Evolutionary conservation across 2,888 invertebrate species (phyloP).

Genomic region (Trichogramma evanescens): DNA sequence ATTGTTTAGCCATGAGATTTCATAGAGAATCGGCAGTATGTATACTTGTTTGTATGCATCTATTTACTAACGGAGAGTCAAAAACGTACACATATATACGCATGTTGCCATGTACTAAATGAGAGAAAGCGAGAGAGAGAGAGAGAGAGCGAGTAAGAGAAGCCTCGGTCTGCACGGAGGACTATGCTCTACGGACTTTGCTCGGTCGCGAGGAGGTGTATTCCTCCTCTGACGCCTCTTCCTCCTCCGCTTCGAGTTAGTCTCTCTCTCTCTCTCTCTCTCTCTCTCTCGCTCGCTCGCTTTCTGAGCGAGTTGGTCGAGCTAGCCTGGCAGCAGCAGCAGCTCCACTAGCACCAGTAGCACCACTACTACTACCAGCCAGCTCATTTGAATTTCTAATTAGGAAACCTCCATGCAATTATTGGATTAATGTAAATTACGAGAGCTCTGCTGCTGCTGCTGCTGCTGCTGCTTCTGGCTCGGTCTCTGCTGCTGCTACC

Average conservation of each 20-base stretch:
- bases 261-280: constrained; percentile 3
- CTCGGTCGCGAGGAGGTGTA: constrained; percentile 34
- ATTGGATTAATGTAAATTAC: constrained; percentile 90
- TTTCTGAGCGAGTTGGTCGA: constrained; percentile 9
- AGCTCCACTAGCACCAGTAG: constrained; percentile 34
- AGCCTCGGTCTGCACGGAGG: constrained; percentile 10
- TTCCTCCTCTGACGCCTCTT: constrained; percentile 17
- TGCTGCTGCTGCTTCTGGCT: constrained; percentile 48
- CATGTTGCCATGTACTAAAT: not conserved
- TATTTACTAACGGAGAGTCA: not conserved
- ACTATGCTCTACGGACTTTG: constrained; percentile 37
- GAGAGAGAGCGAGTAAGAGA: constrained; percentile 18
- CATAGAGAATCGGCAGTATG: not conserved
- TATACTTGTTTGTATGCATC: not conserved
- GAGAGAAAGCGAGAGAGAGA: constrained; percentile 20
- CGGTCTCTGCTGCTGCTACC: constrained; percentile 45
- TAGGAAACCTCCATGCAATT: constrained; percentile 88
- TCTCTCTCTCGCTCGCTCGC: constrained; percentile 5
- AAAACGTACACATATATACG: constrained; percentile 18
- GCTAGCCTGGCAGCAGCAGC: constrained; percentile 9
- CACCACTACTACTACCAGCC: constrained; percentile 52
- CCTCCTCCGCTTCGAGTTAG: constrained; percentile 18
- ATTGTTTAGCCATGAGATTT: no score
- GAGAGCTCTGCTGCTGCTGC: constrained; percentile 60
- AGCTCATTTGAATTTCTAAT: constrained; percentile 88